Base-by-base conservation (phyloP, 2,888 invertebrate genomes). In the Lasiommata megera region DNA sequence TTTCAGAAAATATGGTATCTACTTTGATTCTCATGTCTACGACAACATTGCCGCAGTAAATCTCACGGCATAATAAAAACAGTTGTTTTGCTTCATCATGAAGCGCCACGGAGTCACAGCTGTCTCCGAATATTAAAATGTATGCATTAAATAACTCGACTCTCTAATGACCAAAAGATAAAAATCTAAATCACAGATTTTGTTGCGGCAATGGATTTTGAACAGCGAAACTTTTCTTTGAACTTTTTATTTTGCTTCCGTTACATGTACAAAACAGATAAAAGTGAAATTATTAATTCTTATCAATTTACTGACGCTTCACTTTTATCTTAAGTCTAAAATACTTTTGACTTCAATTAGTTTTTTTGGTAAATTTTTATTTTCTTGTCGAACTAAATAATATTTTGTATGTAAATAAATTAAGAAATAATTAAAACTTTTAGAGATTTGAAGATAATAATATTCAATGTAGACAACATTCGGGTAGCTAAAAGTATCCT, bases 121-220 rank as follows among this genome's bases (percentile, higher is more conserved):
- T 61, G 58, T 58, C 55, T 61, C 58, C 53, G 37, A 61, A 61
- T 58, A 58, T 59, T 59, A 59, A 86, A 86, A 86, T 86, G 76
- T 82, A 84, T 84, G 80, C 79, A n/a, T n/a, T n/a, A n/a, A n/a
- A n/a, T 76, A 82, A 81, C 75, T 78, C 71, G 71, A 72, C 74
- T 76, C 73, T 77, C 79, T 82, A 86, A 85, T 84, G 84, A 82
- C 82, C 79, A 58, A 74, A 66, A 80, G 75, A 61, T 84, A 82
- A 79, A 79, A 83, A 84, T 84, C 77, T 77, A 67, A 71, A 73
- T 63, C 52, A 72, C 71, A 73, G 73, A 76, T 77, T 79, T 79
- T 71, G 70, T 70, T 64, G 67, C 69, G 61, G 62, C 64, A 68
- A 71, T 69, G 58, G 72, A 79, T 72, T 80, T 69, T 77, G 74